These are phyloP conservation scores for Zaprionus capensis DNA, from an alignment of 1,140 invertebrate species.

Conservation along the genomic window DNA sequence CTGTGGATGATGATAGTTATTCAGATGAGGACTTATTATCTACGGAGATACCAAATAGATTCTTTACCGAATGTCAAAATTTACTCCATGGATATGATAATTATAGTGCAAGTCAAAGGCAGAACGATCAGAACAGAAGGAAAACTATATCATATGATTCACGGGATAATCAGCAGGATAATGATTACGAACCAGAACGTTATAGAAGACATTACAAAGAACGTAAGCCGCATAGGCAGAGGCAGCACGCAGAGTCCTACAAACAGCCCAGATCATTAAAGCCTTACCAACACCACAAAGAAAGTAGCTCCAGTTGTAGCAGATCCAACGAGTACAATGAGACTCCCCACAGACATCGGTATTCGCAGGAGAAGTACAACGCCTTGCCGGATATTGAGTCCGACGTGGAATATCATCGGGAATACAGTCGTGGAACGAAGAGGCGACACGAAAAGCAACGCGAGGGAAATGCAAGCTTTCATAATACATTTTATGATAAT, in stretches of 20 bases:
- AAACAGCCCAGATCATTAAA: background rate
- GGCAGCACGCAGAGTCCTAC: background rate
- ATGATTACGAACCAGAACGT: background rate
- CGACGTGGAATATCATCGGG: too few species aligned
- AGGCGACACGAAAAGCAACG: too few species aligned
- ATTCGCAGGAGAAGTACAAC: too few species aligned
- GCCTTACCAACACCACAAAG: background rate
- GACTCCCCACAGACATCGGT: background rate
- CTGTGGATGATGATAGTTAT: background rate
- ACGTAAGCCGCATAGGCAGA: background rate
- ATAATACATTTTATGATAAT: too few species aligned
- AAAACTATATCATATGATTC: background rate
- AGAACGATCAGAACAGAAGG: background rate
- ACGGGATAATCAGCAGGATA: background rate
- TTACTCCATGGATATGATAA: background rate
- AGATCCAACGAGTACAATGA: background rate
- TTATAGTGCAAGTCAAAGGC: background rate
- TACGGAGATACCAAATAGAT: conserved; percentile 42
- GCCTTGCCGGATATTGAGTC: too few species aligned
- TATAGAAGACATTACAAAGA: background rate
- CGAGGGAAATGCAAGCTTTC: too few species aligned
- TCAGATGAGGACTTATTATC: conserved; percentile 12
- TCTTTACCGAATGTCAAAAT: conserved; percentile 30
- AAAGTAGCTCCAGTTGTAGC: background rate
- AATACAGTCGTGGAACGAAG: too few species aligned